phyloP scores from a whole-genome alignment of 1,140 invertebrate species.

The Calephelis virginiensis region DNA sequence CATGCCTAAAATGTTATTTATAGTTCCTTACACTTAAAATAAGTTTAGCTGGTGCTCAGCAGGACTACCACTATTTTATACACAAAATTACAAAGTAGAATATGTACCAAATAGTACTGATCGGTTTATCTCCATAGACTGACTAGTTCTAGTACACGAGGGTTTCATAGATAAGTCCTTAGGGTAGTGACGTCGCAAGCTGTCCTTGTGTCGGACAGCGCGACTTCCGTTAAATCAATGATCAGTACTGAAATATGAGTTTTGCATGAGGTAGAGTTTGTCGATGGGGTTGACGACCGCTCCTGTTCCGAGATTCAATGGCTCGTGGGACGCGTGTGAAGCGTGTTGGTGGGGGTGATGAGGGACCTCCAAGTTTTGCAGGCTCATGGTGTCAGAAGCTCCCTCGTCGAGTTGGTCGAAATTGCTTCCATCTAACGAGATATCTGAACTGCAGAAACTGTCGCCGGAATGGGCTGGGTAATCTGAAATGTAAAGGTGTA shows the following conservation, averaged over 20 bases:
- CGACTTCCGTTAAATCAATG: conserved; percentile 69
- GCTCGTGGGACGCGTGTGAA: conserved; percentile 78
- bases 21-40: no score
- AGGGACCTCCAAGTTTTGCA: conserved; percentile 84
- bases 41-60: no score
- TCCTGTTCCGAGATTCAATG: conserved; percentile 80
- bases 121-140: conserved; percentile 34
- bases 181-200: conserved; percentile 38
- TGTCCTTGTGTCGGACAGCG: conserved; percentile 32
- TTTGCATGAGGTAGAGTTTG: conserved; percentile 98
- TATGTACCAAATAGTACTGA: conserved; percentile 26
- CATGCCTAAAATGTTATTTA: no score
- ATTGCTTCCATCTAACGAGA: conserved; percentile 91
- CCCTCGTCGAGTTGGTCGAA: conserved; percentile 88
- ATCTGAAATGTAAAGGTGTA: conserved; percentile 79
- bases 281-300: conserved; percentile 94
- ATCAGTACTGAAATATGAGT: conserved; percentile 92
- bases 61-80: no score
- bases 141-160: conserved; percentile 49
- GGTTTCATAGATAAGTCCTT: conserved; percentile 43
- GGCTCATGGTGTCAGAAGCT: conserved; percentile 86
- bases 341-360: conserved; percentile 78
- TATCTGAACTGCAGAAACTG: conserved; percentile 93
- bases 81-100: conserved; percentile 29
- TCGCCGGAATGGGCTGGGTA: conserved; percentile 92